Conservation (phyloP, 2,797 vertebrate species). For the Lepilemur septentrionalis region DNA sequence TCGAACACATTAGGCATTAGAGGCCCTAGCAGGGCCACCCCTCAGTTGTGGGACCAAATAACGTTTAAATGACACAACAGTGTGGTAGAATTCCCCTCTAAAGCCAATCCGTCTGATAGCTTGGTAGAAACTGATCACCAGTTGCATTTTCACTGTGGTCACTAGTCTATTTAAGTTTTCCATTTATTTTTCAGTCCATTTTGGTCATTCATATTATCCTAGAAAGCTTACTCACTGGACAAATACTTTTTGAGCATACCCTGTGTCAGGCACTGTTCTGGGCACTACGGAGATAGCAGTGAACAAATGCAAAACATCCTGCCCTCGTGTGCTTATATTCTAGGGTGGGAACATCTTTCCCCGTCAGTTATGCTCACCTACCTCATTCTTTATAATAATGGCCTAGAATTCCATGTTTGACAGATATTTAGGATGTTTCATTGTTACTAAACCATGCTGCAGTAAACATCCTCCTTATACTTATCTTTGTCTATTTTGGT, state of each 20-base stretch:
- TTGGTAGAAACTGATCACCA: neutral
- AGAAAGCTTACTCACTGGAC: neutral
- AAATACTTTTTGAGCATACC: neutral
- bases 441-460: no score
- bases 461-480: neutral
- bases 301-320: neutral
- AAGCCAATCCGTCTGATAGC: neutral
- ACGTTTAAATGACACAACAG: neutral
- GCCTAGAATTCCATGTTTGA: neutral
- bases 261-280: neutral
- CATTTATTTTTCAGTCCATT: neutral
- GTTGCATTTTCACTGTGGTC: neutral
- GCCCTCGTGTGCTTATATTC: rapidly evolving
- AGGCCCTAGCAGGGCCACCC: neutral
- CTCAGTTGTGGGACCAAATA: neutral
- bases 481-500: neutral
- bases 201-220: neutral
- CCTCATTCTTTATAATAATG: no score
- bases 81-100: neutral
- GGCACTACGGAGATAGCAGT: neutral
- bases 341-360: no score
- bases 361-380: rapidly evolving
- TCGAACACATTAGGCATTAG: neutral
- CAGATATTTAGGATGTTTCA: neutral
- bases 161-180: neutral